Percentiles rank a stretch among this genome's conserved stretches.
Conservation (phyloP, 2,888 invertebrate species). For the Dolichopus griseipennis region DNA sequence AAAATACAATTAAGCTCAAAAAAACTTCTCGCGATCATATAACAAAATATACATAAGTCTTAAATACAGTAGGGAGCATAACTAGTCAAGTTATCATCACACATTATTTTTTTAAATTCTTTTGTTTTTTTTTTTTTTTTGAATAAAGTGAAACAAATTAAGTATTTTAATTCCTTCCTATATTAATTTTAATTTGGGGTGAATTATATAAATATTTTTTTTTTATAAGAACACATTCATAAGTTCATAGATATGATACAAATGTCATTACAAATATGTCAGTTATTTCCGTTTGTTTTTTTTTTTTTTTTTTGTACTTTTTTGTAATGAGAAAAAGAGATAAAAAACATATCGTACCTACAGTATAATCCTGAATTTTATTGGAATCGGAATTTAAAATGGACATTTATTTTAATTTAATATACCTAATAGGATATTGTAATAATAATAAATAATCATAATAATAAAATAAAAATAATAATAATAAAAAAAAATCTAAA, state of each 20-base stretch:
- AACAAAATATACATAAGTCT: background rate
- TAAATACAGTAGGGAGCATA: background rate
- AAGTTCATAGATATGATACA: background rate
- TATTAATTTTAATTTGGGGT: background rate
- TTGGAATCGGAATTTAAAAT: background rate
- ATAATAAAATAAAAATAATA: no score
- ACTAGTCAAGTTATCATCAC: background rate
- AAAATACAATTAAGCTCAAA: background rate
- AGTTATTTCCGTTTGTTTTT: background rate
- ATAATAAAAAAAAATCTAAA: background rate
- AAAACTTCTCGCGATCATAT: background rate
- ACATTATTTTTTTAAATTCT: no score
- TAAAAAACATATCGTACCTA: no score
- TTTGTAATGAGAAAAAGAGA: no score
- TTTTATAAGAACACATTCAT: no score
- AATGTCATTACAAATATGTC: background rate
- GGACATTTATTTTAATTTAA: background rate
- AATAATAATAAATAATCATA: background rate
- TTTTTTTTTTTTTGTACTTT: no score
- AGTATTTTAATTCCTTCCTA: background rate
- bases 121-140: background rate
- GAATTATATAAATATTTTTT: background rate
- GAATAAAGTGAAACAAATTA: conserved; percentile 1
- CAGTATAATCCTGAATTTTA: background rate
- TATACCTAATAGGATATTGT: background rate